These are phyloP conservation scores for Cataglyphis altisquamis DNA, from an alignment of 2,888 invertebrate genomes.

Conservation along the genomic window DNA sequence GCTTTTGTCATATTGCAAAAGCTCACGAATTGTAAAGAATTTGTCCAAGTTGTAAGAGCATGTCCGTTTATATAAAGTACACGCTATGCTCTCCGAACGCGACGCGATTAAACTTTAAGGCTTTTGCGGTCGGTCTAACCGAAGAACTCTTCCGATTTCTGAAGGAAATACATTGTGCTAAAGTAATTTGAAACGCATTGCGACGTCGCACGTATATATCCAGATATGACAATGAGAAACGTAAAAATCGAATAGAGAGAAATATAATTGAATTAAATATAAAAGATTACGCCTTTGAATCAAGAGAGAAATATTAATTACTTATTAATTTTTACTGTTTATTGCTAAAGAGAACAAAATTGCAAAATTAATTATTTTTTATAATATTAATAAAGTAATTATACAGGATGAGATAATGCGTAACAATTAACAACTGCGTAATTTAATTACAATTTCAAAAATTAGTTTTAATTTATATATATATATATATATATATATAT, in stretches of 20 bases:
- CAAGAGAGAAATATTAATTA: not conserved
- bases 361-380: not conserved
- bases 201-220: conserved; percentile 21
- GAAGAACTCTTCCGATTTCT: conserved; percentile 31
- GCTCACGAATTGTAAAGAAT: conserved; percentile 30
- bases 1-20: conserved; percentile 40
- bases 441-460: not conserved
- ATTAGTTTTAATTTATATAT: not conserved
- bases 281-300: not conserved
- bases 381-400: not conserved
- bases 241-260: not conserved
- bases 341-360: not conserved
- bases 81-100: conserved; percentile 49
- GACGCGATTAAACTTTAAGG: conserved; percentile 76
- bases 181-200: conserved; percentile 59
- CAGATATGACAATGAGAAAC: conserved; percentile 16
- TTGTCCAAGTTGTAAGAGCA: not conserved
- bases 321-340: conserved; percentile 10
- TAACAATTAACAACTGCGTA: not conserved
- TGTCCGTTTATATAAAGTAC: conserved; percentile 38
- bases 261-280: not conserved
- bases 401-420: not conserved
- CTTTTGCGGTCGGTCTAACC: conserved; percentile 63
- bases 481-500: too few species aligned
- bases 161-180: conserved; percentile 24